phyloP scores from a whole-genome alignment of 2,797 vertebrate species.

The Heteromormyrus szaboi region DNA sequence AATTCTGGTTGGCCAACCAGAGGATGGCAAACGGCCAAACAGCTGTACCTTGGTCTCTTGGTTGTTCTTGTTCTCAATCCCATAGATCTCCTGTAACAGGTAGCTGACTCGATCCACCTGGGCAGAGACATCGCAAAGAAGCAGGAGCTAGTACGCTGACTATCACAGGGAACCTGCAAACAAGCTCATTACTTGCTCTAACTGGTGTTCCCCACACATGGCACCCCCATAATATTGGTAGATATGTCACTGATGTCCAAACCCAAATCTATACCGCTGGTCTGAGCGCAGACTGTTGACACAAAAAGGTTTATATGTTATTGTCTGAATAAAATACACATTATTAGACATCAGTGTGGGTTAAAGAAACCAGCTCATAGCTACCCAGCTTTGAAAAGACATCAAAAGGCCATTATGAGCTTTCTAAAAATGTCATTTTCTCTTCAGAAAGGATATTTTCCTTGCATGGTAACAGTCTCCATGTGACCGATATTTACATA shows the following conservation, averaged over 20 bases:
- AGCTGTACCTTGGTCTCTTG: constrained; percentile 88
- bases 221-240: neutral
- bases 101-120: constrained; percentile 98
- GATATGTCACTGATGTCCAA: neutral
- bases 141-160: neutral
- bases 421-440: neutral
- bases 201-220: neutral
- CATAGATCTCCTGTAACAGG: constrained; percentile 96
- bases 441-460: neutral
- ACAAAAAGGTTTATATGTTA: neutral
- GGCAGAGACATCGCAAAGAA: neutral
- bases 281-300: neutral
- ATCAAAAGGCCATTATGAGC: neutral
- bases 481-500: neutral
- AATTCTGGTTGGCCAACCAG: neutral
- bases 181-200: neutral
- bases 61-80: constrained; percentile 98
- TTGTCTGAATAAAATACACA: neutral
- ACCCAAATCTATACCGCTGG: neutral
- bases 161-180: neutral
- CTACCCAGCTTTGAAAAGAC: neutral
- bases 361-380: neutral
- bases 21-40: neutral
- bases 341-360: neutral
- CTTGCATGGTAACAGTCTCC: neutral